Percentiles rank a stretch among this genome's conserved stretches.
phyloP scores from a whole-genome alignment of 2,113 vertebrate species.

The Semnornis frantzii region DNA sequence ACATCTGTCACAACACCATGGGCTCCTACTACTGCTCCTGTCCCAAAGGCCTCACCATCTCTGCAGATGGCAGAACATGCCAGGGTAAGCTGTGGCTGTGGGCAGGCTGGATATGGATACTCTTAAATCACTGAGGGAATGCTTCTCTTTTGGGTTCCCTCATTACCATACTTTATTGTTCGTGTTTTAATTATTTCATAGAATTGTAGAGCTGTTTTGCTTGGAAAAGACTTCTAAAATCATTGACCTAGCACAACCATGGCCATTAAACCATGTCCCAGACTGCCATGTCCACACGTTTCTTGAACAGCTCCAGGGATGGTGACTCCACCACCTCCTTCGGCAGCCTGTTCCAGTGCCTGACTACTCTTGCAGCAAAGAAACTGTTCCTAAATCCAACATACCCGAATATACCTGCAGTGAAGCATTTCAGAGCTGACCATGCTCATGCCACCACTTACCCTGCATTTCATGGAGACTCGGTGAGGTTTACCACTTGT shows the following conservation, averaged over 20 bases:
- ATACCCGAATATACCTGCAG: no score
- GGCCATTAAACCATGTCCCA: no score
- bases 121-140: neutral
- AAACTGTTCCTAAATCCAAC: no score
- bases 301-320: no score
- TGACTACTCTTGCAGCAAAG: no score
- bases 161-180: neutral
- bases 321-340: no score
- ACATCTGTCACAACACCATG: conserved; percentile 89
- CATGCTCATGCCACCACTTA: fast-evolving
- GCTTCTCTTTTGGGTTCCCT: neutral
- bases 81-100: conserved; percentile 80
- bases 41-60: conserved; percentile 88
- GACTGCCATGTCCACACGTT: no score
- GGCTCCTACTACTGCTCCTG: conserved; percentile 96
- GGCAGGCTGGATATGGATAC: neutral
- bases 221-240: no score
- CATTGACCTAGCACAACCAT: no score
- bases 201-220: no score
- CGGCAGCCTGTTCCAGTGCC: no score
- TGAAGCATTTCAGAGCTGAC: neutral
- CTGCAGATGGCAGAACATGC: conserved; percentile 90
- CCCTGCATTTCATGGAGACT: neutral
- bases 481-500: neutral
- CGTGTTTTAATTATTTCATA: neutral